These are phyloP conservation scores for Hirtodrosophila duncani DNA, from an alignment of 2,888 invertebrate species.

Conservation along the genomic window DNA sequence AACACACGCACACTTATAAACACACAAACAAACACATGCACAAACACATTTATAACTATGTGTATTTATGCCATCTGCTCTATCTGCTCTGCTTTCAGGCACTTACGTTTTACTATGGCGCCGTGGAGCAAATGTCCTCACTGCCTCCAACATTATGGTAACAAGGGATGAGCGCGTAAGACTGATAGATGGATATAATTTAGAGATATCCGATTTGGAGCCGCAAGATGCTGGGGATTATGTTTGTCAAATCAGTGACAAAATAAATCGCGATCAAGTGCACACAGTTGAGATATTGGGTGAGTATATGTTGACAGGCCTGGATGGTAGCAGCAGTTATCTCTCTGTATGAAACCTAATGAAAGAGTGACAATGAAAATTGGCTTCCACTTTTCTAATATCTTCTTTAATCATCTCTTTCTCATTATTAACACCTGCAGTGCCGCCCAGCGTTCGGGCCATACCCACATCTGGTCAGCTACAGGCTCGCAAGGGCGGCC, in stretches of 20 bases:
- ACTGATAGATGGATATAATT: conserved; percentile 84
- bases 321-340: background rate
- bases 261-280: conserved; percentile 84
- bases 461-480: conserved; percentile 83
- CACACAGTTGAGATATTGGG: conserved; percentile 85
- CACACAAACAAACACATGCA: too few species aligned
- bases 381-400: too few species aligned
- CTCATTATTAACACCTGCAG: conserved; percentile 63
- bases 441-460: conserved; percentile 84
- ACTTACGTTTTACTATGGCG: conserved; percentile 85
- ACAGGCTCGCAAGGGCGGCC: conserved; percentile 83
- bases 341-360: too few species aligned
- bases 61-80: too few species aligned
- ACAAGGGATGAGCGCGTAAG: conserved; percentile 84
- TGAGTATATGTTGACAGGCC: conserved; percentile 60
- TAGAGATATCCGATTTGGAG: conserved; percentile 85
- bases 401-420: conserved; percentile 11
- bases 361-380: too few species aligned
- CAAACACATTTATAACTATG: too few species aligned
- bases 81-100: conserved; percentile 79
- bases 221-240: conserved; percentile 85
- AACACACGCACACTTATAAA: conserved; percentile 21
- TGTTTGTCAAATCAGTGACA: conserved; percentile 86
- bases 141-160: conserved; percentile 86
- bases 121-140: conserved; percentile 84